phyloP scores from a whole-genome alignment of 1,140 invertebrate species.

The Ceratina japonica region DNA sequence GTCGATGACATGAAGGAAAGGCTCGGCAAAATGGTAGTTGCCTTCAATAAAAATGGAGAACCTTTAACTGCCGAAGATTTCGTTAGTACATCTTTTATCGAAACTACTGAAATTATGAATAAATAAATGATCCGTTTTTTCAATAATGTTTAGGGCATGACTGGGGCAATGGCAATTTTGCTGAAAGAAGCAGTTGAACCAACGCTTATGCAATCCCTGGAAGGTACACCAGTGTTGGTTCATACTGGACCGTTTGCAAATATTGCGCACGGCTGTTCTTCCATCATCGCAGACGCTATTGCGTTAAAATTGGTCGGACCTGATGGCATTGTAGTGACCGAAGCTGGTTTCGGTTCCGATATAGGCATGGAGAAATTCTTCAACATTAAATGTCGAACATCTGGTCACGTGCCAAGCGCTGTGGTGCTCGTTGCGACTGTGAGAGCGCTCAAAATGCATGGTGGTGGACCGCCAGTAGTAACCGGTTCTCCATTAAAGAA shows the following conservation, averaged over 20 bases:
- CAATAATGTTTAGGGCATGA: conserved; percentile 80
- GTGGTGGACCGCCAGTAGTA: conserved; percentile 94
- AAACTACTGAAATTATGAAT: neutral
- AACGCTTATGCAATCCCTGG: conserved; percentile 98
- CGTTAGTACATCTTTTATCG: conserved; percentile 79
- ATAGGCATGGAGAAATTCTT: conserved; percentile 99
- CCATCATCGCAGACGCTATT: conserved; percentile 96
- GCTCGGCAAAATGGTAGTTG: conserved; percentile 95
- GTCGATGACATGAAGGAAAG: conserved; percentile 93
- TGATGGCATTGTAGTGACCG: conserved; percentile 96
- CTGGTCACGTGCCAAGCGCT: conserved; percentile 91
- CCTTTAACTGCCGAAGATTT: conserved; percentile 98
- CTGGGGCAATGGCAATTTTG: conserved; percentile 93
- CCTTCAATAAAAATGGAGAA: conserved; percentile 88
- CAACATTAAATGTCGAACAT: conserved; percentile 97
- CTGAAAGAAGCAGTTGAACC: conserved; percentile 97
- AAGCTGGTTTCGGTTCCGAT: conserved; percentile 99
- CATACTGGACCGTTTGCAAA: conserved; percentile 99
- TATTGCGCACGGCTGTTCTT: conserved; percentile 98
- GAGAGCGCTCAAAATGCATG: conserved; percentile 98
- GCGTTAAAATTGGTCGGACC: conserved; percentile 96
- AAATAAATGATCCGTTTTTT: neutral
- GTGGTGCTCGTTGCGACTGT: conserved; percentile 96
- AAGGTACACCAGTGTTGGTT: conserved; percentile 96
- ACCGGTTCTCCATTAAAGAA: conserved; percentile 90